Evolutionary conservation across 2,797 vertebrate genomes (phyloP), one percentile per base, ranked within the genome.

Genomic region (Phaenicophaeus curvirostris): DNA sequence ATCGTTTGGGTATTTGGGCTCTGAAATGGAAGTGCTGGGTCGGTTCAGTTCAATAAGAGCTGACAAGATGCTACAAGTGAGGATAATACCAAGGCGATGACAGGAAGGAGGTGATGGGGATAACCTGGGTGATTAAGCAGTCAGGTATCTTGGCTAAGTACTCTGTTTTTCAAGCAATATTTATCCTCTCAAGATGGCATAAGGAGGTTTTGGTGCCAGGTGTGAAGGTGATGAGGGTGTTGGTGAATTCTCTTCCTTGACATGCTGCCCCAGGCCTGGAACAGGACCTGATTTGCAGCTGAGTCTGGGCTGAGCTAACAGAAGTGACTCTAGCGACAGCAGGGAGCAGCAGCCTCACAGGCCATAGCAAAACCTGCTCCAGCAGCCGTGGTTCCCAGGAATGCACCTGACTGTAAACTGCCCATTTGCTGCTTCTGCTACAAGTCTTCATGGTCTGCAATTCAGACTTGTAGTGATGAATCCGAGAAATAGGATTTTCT

Each of bases 271-370:
- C 15, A 3, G 30, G 20, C 46, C 33, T 8, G 11, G 25, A 33
- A 2, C 1, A 2, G 48, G 42, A 9, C 24, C 48, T 0, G 0
- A 6, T 13, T 30, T 6, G 0, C 31, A 12, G 65, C 65, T 15
- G 0, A 8, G 48, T 59, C 19, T 55, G 6, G 67, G 55, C 51
- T 33, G 57, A 53, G 81, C 16, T 39, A 83, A 66, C 15, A 39
- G 51, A 57, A 84, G 80, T 13, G 31, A 14, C 31, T 3, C 58
- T 4, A 6, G 63, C 31, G 3, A 5, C 9, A 0, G 5, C 24
- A 6, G 2, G 35, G 46, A 73, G 39, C 55, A 15, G 7, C 30
- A 6, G 61, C 11, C 30, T 11, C 10, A 2, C 27, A 4, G 55
- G 39, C 18, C 41, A 24, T 3, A 4, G 72, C 42, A n/a, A 19